Conservation (phyloP, 2,797 vertebrate genomes). For the Dryobates pubescens region DNA sequence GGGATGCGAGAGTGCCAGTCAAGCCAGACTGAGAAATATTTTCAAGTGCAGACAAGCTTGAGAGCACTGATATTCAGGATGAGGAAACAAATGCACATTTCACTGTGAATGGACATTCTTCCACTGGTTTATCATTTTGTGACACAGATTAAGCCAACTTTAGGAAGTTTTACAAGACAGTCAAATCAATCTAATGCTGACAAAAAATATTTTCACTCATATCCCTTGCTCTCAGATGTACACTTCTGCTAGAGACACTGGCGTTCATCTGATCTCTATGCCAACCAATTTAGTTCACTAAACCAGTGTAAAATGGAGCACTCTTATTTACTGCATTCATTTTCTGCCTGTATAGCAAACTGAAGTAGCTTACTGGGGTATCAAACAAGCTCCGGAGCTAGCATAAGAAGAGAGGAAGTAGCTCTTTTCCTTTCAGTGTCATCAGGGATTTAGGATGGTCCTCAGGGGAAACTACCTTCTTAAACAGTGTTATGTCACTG, state of each 20-base stretch:
- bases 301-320: conserved; percentile 11
- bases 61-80: conserved; percentile 2
- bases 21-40: conserved; percentile 14
- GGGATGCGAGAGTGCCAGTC: conserved; percentile 2
- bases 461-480: neutral
- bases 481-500: neutral
- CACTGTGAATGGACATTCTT: neutral
- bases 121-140: neutral
- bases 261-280: neutral
- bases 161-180: neutral
- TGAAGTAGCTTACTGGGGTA: neutral
- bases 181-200: neutral
- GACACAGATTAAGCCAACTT: neutral
- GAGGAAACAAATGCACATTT: neutral
- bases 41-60: conserved; percentile 1
- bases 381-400: neutral
- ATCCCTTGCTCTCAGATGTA: neutral
- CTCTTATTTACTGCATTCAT: neutral
- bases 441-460: neutral
- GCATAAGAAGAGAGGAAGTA: neutral
- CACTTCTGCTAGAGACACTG: neutral
- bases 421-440: neutral
- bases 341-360: neutral
- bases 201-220: neutral
- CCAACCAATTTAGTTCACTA: conserved; percentile 12